Percentiles rank a stretch among this genome's conserved stretches.
Evolutionary conservation across 2,113 vertebrate genomes (phyloP).

Genomic region (Malurus melanocephalus): DNA sequence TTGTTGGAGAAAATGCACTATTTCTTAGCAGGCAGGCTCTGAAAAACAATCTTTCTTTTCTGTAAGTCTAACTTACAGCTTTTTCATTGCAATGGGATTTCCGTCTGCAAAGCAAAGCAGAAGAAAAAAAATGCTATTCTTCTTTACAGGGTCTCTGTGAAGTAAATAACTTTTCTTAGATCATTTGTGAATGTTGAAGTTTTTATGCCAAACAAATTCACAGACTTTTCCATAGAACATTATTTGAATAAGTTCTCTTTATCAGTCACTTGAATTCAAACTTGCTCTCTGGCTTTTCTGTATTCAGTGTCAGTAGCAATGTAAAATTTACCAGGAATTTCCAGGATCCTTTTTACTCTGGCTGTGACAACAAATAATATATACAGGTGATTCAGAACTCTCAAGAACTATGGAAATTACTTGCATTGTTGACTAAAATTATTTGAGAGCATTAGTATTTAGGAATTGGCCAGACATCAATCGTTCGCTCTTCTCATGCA

Average conservation of each 20-base stretch:
- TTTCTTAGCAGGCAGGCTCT: not conserved
- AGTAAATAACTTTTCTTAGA: not conserved
- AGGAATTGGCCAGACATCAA: not conserved
- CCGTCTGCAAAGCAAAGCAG: not conserved
- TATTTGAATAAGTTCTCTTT: not conserved
- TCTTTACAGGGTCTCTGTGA: not conserved
- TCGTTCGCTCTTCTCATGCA: rapidly evolving
- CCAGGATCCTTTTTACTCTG: not conserved
- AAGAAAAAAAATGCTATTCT: not conserved
- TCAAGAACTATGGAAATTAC: not conserved
- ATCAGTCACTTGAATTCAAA: not conserved
- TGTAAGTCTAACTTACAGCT: not conserved
- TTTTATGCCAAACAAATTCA: not conserved
- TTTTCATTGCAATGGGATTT: not conserved
- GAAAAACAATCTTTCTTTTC: not conserved
- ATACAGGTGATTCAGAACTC: not conserved
- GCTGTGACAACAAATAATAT: not conserved
- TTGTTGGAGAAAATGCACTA: not conserved
- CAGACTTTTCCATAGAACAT: not conserved
- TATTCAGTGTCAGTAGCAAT: not conserved
- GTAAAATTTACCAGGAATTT: not conserved
- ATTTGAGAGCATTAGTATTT: not conserved
- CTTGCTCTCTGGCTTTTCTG: not conserved
- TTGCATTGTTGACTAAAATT: not conserved
- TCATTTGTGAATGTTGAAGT: not conserved